Base-by-base conservation (phyloP, 2,113 vertebrate genomes). In the Coreoperca whiteheadi region DNA sequence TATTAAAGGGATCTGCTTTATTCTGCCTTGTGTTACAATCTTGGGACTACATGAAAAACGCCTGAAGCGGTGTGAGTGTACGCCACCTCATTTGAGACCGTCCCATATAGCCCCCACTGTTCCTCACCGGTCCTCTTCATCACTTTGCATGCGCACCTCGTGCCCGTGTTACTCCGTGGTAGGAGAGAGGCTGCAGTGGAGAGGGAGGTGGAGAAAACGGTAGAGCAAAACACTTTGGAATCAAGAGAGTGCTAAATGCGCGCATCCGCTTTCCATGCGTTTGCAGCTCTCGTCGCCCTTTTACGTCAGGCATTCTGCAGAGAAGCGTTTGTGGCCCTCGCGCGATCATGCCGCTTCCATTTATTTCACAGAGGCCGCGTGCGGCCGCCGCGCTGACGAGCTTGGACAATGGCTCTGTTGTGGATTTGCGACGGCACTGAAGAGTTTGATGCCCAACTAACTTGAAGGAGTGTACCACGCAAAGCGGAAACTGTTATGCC, bases 271-370 rank as follows among this genome's bases (percentile, higher is more conserved):
- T 28, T 30, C 15, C 32, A 18, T 14, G 8, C 4, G 14, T n/a
- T 54, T 54, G 51, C 8, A n/a, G 21, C 51, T 54, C 23, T 46
- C 12, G 15, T 14, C 15, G 43, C 43, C 15, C 43, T 6, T 16
- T 46, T 46, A 4, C 16, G 15, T 46, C 43, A 46, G 20, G 39
- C 34, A 23, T 39, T 64, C 41, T 37, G 32, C 14, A 71, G 68
- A 56, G 8, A 34, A 56, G 16, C 28, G 53, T 43, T 28, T 28
- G 10, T 14, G 7, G 14, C 53, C 37, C 18, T 43, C 8, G 4
- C n/a, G n/a, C n/a, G n/a, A n/a, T n/a, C n/a, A 66, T 11, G 16
- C n/a, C 46, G 25, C 53, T 78, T 28, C 32, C 60, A 6, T 82
- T 46, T 25, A 41, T 68, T 32, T 34, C 15, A 69, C 10, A 23